phyloP scores from a whole-genome alignment of 2,888 invertebrate genomes.

The Diarsia rubi region DNA sequence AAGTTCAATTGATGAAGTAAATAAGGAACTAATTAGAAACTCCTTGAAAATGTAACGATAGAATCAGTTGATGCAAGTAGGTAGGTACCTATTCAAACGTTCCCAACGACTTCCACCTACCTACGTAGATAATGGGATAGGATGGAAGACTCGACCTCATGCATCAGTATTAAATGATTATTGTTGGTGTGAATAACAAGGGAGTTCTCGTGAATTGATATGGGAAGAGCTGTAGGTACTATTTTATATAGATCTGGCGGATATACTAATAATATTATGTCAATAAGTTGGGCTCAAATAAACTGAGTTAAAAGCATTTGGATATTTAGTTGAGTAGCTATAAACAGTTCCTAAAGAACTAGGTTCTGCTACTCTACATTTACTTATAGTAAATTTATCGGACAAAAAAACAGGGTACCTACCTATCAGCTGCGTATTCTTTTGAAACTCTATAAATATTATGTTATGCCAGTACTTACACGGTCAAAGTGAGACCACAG shows the following conservation, averaged over 20 bases:
- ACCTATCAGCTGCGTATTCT: background rate
- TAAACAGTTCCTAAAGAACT: background rate
- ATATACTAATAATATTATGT: background rate
- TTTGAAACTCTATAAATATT: background rate
- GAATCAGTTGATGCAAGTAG: slow-evolving; percentile 5
- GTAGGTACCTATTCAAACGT: no score
- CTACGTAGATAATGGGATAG: background rate
- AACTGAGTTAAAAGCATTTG: background rate
- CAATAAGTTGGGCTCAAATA: background rate
- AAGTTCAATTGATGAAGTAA: slow-evolving; percentile 20
- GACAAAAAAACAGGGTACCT: background rate
- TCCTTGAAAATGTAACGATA: slow-evolving; percentile 15
- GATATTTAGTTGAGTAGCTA: background rate
- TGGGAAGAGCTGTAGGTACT: background rate
- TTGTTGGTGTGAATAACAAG: background rate
- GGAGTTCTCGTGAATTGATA: background rate
- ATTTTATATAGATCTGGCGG: background rate
- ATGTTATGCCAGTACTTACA: background rate
- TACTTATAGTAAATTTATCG: background rate
- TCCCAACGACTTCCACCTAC: background rate
- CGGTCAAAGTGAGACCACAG: background rate
- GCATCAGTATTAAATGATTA: slow-evolving; percentile 1
- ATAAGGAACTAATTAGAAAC: slow-evolving; percentile 14
- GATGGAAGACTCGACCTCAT: slow-evolving; percentile 4
- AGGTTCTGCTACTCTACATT: background rate